Evolutionary conservation across 2,888 invertebrate species (phyloP).

Genomic region (Xestobium rufovillosum): DNA sequence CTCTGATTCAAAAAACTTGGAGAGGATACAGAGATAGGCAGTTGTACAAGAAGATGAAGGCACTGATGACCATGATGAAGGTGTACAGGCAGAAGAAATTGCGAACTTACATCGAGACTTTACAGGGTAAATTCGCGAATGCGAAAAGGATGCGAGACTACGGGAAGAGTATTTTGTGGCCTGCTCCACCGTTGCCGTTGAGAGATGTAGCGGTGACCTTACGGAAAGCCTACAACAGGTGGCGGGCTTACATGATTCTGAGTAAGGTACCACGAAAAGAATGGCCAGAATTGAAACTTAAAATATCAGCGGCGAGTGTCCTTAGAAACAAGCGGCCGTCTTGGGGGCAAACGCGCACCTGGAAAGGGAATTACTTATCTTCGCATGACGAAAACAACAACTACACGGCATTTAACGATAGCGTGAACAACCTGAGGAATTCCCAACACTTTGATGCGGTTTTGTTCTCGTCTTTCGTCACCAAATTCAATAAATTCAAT

Average conservation of each 20-base stretch:
- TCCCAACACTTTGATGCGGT: constrained; percentile 55
- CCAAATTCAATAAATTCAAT: constrained; percentile 61
- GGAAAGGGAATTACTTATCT: constrained; percentile 79
- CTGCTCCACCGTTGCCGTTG: constrained; percentile 64
- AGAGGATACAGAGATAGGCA: constrained; percentile 57
- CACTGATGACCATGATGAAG: constrained; percentile 72
- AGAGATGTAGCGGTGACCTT: constrained; percentile 54
- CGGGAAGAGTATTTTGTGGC: constrained; percentile 77
- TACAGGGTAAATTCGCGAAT: constrained; percentile 56
- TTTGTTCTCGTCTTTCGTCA: constrained; percentile 60
- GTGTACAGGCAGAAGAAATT: constrained; percentile 75
- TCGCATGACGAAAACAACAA: constrained; percentile 60
- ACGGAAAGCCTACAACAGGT: constrained; percentile 61
- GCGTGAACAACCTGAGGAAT: constrained; percentile 60
- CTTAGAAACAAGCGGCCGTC: constrained; percentile 57
- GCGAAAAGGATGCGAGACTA: constrained; percentile 63
- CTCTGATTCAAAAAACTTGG: constrained; percentile 93
- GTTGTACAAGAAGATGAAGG: constrained; percentile 77
- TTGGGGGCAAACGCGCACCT: constrained; percentile 72
- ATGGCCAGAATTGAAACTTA: constrained; percentile 80
- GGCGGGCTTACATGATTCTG: constrained; percentile 86
- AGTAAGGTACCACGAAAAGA: constrained; percentile 70
- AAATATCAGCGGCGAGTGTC: constrained; percentile 68
- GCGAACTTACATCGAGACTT: constrained; percentile 59
- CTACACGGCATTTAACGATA: constrained; percentile 56